Conservation (phyloP, 23 tunicate species). For the Trididemnum nubilum region DNA sequence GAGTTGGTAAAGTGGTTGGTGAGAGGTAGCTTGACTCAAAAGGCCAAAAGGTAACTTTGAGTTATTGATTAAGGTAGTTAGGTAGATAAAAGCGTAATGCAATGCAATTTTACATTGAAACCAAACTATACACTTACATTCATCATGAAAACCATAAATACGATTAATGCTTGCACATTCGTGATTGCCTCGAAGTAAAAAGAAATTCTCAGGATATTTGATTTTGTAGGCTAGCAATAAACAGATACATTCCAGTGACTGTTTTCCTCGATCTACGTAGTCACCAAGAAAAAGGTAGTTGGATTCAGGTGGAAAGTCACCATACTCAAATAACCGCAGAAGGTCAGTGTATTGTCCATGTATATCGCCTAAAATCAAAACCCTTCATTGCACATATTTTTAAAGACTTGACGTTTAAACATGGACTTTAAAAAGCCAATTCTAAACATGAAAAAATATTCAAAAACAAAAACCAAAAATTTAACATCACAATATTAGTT, state of each 20-base stretch:
- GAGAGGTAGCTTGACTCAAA: too few relatives aligned
- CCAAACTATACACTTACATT: conserved; percentile 66
- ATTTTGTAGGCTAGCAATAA: conserved; percentile 97
- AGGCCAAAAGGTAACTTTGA: too few relatives aligned
- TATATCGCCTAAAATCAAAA: conserved; percentile 84
- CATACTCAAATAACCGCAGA: conserved; percentile 93
- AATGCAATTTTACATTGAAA: too few relatives aligned
- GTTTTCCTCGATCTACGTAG: conserved; percentile 98
- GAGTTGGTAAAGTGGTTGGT: too few relatives aligned
- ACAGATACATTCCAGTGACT: conserved; percentile 97
- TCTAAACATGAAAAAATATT: not conserved
- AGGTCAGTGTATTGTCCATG: conserved; percentile 95
- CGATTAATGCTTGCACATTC: conserved; percentile 99
- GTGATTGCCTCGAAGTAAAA: conserved; percentile 97
- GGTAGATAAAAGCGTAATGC: too few relatives aligned
- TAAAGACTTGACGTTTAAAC: too few relatives aligned
- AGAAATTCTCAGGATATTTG: conserved; percentile 98
- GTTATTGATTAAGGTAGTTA: too few relatives aligned
- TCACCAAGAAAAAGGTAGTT: conserved; percentile 98
- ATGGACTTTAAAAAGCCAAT: not conserved
- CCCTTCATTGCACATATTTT: too few relatives aligned
- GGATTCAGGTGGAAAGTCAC: conserved; percentile 98
- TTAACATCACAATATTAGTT: too few relatives aligned
- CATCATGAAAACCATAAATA: conserved; percentile 99
- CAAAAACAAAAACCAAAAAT: not conserved